These are phyloP conservation scores for Morphnarchus princeps DNA, from an alignment of 2,113 vertebrate species.

Conservation along the genomic window DNA sequence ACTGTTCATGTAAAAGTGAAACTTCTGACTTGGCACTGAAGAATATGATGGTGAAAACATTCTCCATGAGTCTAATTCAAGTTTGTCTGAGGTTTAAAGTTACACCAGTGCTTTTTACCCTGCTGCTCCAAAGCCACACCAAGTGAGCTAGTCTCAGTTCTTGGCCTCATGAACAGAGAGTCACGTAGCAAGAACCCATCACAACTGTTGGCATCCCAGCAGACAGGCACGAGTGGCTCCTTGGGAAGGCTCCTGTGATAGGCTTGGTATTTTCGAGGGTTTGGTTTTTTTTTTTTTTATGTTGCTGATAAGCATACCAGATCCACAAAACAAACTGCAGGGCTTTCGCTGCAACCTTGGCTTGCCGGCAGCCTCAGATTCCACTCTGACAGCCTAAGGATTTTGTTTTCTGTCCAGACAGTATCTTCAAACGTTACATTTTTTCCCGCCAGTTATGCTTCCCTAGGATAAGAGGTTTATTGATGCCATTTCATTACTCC, in stretches of 20 bases:
- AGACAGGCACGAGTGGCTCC: background rate
- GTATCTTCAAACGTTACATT: background rate
- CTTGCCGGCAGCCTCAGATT: background rate
- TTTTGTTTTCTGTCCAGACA: background rate
- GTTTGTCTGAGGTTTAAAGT: background rate
- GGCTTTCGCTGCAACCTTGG: rapidly evolving
- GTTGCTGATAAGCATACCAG: constrained; percentile 31
- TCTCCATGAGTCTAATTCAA: background rate
- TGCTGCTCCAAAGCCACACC: rapidly evolving
- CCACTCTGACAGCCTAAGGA: background rate
- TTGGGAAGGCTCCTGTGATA: background rate
- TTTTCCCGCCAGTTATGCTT: background rate
- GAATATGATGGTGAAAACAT: background rate
- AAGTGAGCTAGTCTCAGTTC: background rate
- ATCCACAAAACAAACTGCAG: background rate
- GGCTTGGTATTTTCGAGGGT: background rate
- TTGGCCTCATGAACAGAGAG: background rate
- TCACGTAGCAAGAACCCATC: background rate
- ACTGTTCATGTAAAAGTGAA: background rate
- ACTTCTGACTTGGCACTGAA: background rate
- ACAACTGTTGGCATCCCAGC: background rate
- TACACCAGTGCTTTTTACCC: background rate
- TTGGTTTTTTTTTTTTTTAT: background rate
- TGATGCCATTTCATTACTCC: background rate
- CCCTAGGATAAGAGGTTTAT: background rate